These are phyloP conservation scores for Dione juno DNA, from an alignment of 2,888 invertebrate genomes.

Conservation along the genomic window DNA sequence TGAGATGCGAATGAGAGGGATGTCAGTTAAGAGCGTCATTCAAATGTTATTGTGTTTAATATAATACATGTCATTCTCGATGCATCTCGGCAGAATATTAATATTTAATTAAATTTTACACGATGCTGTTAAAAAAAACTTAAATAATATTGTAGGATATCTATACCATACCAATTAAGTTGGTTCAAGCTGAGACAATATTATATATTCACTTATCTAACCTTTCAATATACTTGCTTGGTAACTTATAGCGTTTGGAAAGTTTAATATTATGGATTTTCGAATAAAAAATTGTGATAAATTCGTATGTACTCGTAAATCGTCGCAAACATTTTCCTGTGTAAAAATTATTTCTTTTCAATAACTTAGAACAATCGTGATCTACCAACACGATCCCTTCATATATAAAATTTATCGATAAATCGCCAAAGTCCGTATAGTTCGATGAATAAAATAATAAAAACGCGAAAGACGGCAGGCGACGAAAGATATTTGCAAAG, in stretches of 20 bases:
- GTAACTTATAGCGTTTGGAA: not conserved
- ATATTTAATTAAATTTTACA: conserved; percentile 10
- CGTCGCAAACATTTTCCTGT: not conserved
- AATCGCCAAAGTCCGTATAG: conserved; percentile 63
- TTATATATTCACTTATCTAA: not conserved
- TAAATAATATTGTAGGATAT: not conserved
- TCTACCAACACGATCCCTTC: conserved; percentile 73
- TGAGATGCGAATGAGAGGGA: conserved; percentile 38
- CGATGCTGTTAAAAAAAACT: not conserved
- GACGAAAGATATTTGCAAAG: conserved; percentile 79
- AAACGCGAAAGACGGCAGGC: conserved; percentile 66
- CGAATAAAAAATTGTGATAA: not conserved
- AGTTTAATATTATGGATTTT: no score
- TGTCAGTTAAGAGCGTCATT: not conserved
- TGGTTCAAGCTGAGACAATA: not conserved
- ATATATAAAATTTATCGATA: conserved; percentile 71
- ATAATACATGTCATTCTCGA: conserved; percentile 13
- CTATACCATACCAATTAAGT: not conserved
- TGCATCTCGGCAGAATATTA: conserved; percentile 33
- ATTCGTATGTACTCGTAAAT: not conserved
- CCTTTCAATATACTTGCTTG: not conserved
- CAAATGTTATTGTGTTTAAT: conserved; percentile 10
- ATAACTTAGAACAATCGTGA: conserved; percentile 63
- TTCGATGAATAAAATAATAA: conserved; percentile 67
- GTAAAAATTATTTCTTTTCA: conserved; percentile 5